A percentile compares a stretch with the other conserved stretches of the same genome.
Conservation (phyloP, 2,888 invertebrate species). For the Carabus problematicus region DNA sequence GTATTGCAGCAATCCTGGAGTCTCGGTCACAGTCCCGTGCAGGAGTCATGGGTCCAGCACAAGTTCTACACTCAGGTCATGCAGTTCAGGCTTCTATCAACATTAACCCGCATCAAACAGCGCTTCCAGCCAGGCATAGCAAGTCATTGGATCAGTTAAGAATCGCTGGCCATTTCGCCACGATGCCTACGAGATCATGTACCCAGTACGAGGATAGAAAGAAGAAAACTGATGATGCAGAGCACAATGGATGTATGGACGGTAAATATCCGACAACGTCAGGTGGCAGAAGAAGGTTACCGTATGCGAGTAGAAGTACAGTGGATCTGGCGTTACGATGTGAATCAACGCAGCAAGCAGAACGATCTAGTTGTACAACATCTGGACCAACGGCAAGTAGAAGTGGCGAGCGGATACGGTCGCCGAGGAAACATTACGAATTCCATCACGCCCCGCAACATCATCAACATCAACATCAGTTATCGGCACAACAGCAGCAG, state of each 20-base stretch:
- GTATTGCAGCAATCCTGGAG: slow-evolving; percentile 70
- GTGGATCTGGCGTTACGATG: slow-evolving; percentile 30
- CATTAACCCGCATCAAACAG: slow-evolving; percentile 65
- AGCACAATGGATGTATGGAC: slow-evolving; percentile 43
- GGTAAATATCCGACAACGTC: slow-evolving; percentile 53
- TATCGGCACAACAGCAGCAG: slow-evolving; percentile 23
- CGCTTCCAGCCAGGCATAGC: slow-evolving; percentile 77
- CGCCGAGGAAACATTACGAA: slow-evolving; percentile 31
- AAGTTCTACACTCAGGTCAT: slow-evolving; percentile 65
- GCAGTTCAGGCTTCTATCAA: slow-evolving; percentile 71
- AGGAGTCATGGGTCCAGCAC: slow-evolving; percentile 62
- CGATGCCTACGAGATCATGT: slow-evolving; percentile 43
- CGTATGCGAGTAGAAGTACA: slow-evolving; percentile 29
- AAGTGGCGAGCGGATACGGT: slow-evolving; percentile 19
- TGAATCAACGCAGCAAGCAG: slow-evolving; percentile 13
- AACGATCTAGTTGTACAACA: not conserved
- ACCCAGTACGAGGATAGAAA: slow-evolving; percentile 45
- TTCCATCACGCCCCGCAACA: slow-evolving; percentile 7
- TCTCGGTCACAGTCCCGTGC: slow-evolving; percentile 66
- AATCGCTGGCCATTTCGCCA: slow-evolving; percentile 51
- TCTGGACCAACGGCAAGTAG: too few relatives aligned
- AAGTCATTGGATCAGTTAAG: slow-evolving; percentile 83
- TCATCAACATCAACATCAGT: slow-evolving; percentile 16
- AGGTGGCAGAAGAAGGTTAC: slow-evolving; percentile 48
- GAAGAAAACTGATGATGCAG: slow-evolving; percentile 47